phyloP scores from a whole-genome alignment of 2,888 invertebrate species.

The Lepidocyrtoides sp. region DNA sequence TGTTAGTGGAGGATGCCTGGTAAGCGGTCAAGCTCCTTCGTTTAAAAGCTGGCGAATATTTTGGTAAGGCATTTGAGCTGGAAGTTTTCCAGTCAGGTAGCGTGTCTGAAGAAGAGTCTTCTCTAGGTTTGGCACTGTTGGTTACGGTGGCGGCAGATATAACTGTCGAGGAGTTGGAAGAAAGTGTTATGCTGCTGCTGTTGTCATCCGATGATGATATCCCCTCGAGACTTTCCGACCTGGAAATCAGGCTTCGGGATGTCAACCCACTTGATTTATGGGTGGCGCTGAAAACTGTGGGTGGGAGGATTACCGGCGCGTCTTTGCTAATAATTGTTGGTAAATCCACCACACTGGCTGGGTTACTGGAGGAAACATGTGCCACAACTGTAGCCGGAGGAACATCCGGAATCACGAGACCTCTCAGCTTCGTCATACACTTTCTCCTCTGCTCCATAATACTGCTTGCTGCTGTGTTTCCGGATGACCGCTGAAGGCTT shows the following conservation, averaged over 20 bases:
- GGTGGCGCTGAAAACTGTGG: conserved; percentile 49
- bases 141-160: conserved; percentile 32
- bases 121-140: conserved; percentile 82
- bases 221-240: conserved; percentile 83
- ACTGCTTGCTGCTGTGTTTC: conserved; percentile 89
- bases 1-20: conserved; percentile 83
- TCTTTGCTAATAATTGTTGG: conserved; percentile 94
- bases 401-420: conserved; percentile 94
- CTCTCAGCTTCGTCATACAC: conserved; percentile 94
- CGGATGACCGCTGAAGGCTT: conserved; percentile 29
- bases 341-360: conserved; percentile 90
- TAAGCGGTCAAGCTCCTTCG: conserved; percentile 91
- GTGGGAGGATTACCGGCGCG: conserved; percentile 87
- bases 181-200: conserved; percentile 59
- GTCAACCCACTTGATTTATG: conserved; percentile 46
- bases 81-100: conserved; percentile 82
- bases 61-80: conserved; percentile 88
- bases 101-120: conserved; percentile 85
- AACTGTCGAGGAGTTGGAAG: conserved; percentile 57
- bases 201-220: conserved; percentile 71
- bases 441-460: conserved; percentile 93
- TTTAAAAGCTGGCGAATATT: conserved; percentile 94
- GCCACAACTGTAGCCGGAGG: conserved; percentile 20
- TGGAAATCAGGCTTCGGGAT: conserved; percentile 61
- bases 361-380: conserved; percentile 86